Percentiles rank a stretch among this genome's conserved stretches.
Evolutionary conservation across 2,888 invertebrate species (phyloP).

Genomic region (Callosobruchus maculatus): DNA sequence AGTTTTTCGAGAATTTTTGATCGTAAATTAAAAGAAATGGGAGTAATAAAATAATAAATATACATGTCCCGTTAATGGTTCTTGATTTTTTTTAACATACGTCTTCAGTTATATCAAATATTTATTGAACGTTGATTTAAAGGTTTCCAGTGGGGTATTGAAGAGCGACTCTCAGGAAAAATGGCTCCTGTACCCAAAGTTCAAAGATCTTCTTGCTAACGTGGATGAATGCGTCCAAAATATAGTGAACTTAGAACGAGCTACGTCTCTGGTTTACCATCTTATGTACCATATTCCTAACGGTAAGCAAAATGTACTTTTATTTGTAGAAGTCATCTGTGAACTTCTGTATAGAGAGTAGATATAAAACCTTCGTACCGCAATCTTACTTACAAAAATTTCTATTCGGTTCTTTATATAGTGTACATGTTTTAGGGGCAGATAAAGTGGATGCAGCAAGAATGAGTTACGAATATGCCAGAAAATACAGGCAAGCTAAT

Average conservation of each 20-base stretch:
- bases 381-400: too few relatives aligned
- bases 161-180: slow-evolving; percentile 8
- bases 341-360: too few relatives aligned
- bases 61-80: too few relatives aligned
- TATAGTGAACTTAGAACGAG: slow-evolving; percentile 42
- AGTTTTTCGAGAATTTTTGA: too few relatives aligned
- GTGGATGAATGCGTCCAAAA: slow-evolving; percentile 45
- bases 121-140: slow-evolving; percentile 1
- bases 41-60: too few relatives aligned
- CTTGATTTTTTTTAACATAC: too few relatives aligned
- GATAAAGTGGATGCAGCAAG: slow-evolving; percentile 53
- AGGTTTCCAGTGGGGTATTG: slow-evolving; percentile 27
- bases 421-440: slow-evolving; percentile 39
- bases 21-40: too few relatives aligned
- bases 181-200: slow-evolving; percentile 42
- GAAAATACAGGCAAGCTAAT: slow-evolving; percentile 38
- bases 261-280: slow-evolving; percentile 42
- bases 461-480: slow-evolving; percentile 50
- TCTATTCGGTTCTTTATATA: neutral
- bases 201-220: slow-evolving; percentile 40
- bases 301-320: slow-evolving; percentile 24
- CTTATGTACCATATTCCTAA: slow-evolving; percentile 38
- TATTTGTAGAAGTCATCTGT: neutral
- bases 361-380: too few relatives aligned
- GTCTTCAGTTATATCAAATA: too few relatives aligned